Evolutionary conservation across 1,140 invertebrate species (phyloP).

Genomic region (Lepidurus couesii): DNA sequence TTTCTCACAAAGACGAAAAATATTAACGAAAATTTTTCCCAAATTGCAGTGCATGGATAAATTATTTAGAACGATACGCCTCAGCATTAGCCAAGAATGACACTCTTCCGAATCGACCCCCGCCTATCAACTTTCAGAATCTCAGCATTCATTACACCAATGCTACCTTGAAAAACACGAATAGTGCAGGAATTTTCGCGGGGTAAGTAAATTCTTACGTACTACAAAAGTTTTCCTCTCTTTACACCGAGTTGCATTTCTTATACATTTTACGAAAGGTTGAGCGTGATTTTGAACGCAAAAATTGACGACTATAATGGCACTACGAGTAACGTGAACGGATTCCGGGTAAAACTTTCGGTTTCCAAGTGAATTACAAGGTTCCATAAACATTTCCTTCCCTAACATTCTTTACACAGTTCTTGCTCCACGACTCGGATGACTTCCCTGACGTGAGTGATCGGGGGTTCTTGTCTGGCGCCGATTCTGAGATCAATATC

Average conservation of each 20-base stretch:
- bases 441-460: constrained; percentile 33
- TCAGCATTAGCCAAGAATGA: not conserved
- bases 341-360: constrained; percentile 26
- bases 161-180: not conserved
- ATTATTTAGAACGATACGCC: not conserved
- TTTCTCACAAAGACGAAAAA: not conserved
- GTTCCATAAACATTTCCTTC: no score
- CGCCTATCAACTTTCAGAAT: not conserved
- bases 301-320: constrained; percentile 26
- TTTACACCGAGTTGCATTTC: not conserved
- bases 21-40: not conserved
- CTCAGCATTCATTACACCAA: not conserved
- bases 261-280: not conserved
- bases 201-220: not conserved
- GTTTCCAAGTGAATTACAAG: no score
- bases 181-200: constrained; percentile 7
- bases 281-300: constrained; percentile 17
- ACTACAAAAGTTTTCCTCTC: not conserved
- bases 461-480: constrained; percentile 30
- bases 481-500: constrained; percentile 28
- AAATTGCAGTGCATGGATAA: not conserved
- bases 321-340: constrained; percentile 27
- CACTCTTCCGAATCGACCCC: not conserved
- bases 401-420: constrained; percentile 34
- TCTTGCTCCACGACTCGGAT: constrained; percentile 40